A percentile compares a stretch with the other conserved stretches of the same genome.
These are phyloP conservation scores for Labia minor DNA, from an alignment of 2,888 invertebrate genomes.

Conservation along the genomic window DNA sequence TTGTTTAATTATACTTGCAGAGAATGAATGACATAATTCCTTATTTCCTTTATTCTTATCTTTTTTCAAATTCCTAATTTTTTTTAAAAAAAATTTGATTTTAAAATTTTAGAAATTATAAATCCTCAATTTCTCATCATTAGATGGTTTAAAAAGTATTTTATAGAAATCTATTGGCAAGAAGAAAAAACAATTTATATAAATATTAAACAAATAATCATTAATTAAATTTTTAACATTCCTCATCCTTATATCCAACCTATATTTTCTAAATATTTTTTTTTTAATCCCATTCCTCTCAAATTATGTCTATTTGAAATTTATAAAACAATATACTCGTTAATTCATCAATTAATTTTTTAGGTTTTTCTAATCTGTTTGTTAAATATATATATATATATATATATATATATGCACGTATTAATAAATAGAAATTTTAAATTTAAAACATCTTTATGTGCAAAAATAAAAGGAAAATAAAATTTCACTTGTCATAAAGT, in stretches of 20 bases:
- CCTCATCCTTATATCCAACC: too few species aligned
- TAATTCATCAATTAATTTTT: neutral
- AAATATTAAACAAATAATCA: neutral
- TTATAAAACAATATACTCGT: neutral
- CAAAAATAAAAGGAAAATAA: neutral
- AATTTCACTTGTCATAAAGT: neutral
- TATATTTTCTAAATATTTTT: too few species aligned
- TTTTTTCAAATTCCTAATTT: too few species aligned
- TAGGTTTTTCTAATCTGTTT: neutral
- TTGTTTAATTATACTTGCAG: neutral
- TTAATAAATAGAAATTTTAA: too few species aligned
- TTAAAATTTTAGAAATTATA: neutral
- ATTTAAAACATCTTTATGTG: conserved; percentile 1
- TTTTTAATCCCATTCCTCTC: neutral
- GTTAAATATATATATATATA: neutral
- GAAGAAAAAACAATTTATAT: neutral
- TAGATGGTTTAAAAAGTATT: conserved; percentile 3
- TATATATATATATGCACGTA: neutral
- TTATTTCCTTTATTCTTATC: too few species aligned
- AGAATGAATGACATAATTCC: neutral
- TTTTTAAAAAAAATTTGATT: too few species aligned
- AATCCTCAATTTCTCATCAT: neutral
- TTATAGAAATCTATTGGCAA: neutral
- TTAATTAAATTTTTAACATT: neutral
- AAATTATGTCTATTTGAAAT: neutral